Conservation (phyloP, 1,140 invertebrate species). For the Zaprionus gabonicus region DNA sequence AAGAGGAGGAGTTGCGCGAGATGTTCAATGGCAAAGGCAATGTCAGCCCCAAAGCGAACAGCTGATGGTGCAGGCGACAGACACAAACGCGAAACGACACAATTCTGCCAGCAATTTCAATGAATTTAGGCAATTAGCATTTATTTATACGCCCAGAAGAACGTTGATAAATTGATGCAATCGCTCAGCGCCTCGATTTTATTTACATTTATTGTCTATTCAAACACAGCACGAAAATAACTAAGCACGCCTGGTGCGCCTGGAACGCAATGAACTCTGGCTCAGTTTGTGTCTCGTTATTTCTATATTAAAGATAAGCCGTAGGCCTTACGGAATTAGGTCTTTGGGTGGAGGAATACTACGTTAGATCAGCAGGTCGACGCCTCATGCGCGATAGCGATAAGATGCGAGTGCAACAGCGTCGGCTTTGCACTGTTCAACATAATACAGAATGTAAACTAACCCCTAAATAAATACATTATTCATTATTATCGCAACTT, state of each 20-base stretch:
- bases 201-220: conserved; percentile 48
- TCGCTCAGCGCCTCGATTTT: conserved; percentile 25
- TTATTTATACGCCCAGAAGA: conserved; percentile 26
- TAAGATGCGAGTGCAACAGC: not conserved
- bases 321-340: conserved; percentile 48
- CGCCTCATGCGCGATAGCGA: conserved; percentile 10
- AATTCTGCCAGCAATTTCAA: conserved; percentile 18
- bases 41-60: not conserved
- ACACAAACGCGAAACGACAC: not conserved
- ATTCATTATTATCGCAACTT: conserved; percentile 3
- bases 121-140: conserved; percentile 71
- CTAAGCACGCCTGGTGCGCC: not conserved
- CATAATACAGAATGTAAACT: not conserved
- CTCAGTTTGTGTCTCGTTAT: not conserved
- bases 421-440: not conserved
- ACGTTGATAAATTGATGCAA: conserved; percentile 39
- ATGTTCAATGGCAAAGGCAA: conserved; percentile 56
- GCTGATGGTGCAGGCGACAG: not conserved
- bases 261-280: conserved; percentile 23
- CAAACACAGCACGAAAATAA: conserved; percentile 28
- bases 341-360: conserved; percentile 25
- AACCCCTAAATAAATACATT: not conserved
- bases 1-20: conserved; percentile 42
- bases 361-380: not conserved
- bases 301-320: conserved; percentile 31